A percentile compares a stretch with the other conserved stretches of the same genome.
These are phyloP conservation scores for Spinus pinus DNA, from an alignment of 2,797 vertebrate genomes.

Conservation along the genomic window DNA sequence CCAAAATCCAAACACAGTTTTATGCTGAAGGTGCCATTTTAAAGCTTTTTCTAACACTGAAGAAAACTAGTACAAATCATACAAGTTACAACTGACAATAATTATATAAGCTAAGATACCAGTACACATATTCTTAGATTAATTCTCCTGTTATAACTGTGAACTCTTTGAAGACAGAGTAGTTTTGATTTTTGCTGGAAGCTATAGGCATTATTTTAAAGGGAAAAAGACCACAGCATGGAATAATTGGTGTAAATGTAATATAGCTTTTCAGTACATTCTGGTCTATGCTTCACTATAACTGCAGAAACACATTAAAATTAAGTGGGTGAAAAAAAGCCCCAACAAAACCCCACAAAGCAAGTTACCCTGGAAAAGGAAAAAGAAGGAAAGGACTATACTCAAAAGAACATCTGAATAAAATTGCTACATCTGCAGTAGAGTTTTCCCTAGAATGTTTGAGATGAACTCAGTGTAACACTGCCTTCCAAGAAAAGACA, in stretches of 20 bases:
- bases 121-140: slow-evolving; percentile 17
- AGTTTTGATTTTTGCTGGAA: slow-evolving; percentile 69
- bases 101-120: slow-evolving; percentile 30
- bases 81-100: neutral
- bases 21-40: neutral
- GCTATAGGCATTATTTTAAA: slow-evolving; percentile 56
- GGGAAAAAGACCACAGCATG: neutral
- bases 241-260: slow-evolving; percentile 50
- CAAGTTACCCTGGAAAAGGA: neutral
- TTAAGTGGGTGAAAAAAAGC: neutral
- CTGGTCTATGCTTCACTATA: neutral
- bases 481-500: slow-evolving; percentile 92
- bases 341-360: neutral
- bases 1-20: neutral
- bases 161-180: slow-evolving; percentile 58
- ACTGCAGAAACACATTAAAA: slow-evolving; percentile 57
- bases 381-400: slow-evolving; percentile 13
- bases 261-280: slow-evolving; percentile 24
- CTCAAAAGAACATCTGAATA: slow-evolving; percentile 77
- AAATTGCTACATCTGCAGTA: slow-evolving; percentile 81
- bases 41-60: neutral
- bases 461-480: slow-evolving; percentile 93
- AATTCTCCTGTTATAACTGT: slow-evolving; percentile 29
- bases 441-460: slow-evolving; percentile 87
- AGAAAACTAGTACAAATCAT: neutral